These are phyloP conservation scores for Diprion similis DNA, from an alignment of 1,140 invertebrate species.

Conservation along the genomic window DNA sequence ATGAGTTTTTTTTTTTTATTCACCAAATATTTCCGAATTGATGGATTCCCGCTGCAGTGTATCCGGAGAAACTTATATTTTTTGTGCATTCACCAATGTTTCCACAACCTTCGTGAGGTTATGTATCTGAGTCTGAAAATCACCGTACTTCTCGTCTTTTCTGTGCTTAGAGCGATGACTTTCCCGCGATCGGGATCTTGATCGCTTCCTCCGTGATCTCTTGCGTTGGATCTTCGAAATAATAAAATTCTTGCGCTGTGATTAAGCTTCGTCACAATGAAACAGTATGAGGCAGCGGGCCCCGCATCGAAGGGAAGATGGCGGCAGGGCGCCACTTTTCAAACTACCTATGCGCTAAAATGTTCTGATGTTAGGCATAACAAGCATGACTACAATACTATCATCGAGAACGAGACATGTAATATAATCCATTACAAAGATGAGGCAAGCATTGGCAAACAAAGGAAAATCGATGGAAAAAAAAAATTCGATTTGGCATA, in stretches of 20 bases:
- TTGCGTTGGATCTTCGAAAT: not conserved
- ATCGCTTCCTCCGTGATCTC: constrained; percentile 9
- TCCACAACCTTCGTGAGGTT: constrained; percentile 19
- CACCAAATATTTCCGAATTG: constrained; percentile 1
- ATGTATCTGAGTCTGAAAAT: constrained; percentile 24
- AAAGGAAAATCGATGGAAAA: too few relatives aligned
- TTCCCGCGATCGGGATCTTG: constrained; percentile 20
- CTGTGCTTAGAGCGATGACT: constrained; percentile 6
- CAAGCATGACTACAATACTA: constrained; percentile 26
- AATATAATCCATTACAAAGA: not conserved
- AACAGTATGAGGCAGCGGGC: constrained; percentile 24
- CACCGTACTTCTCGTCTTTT: constrained; percentile 11
- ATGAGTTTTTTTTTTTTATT: not conserved
- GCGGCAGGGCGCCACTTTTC: constrained; percentile 12
- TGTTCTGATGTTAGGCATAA: constrained; percentile 27
- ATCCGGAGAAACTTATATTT: too few relatives aligned
- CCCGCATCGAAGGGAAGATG: not conserved
- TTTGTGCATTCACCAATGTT: constrained; percentile 9
- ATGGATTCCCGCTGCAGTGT: constrained; percentile 4
- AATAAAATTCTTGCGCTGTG: constrained; percentile 3
- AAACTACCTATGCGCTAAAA: constrained; percentile 12
- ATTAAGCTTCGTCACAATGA: constrained; percentile 25
- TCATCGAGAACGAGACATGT: not conserved
- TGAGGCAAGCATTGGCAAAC: too few relatives aligned
- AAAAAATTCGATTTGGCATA: too few relatives aligned